A percentile compares a stretch with the other conserved stretches of the same genome.
These are phyloP conservation scores for Ploceus nigricollis DNA, from an alignment of 2,113 vertebrate genomes.

Conservation along the genomic window DNA sequence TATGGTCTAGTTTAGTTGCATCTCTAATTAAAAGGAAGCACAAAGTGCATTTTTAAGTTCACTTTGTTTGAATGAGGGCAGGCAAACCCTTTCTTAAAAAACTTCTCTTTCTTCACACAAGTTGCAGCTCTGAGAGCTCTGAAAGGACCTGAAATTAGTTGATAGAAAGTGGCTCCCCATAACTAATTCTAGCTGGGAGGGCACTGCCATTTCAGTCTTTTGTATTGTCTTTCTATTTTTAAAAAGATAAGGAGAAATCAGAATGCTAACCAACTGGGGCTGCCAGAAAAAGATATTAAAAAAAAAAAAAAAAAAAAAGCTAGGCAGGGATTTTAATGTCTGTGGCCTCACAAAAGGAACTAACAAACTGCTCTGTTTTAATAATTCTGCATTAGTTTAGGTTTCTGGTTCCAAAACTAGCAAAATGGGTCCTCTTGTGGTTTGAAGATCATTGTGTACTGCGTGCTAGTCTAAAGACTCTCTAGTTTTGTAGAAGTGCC, in stretches of 20 bases:
- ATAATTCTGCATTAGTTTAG: not conserved
- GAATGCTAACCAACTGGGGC: not conserved
- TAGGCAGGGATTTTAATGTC: not conserved
- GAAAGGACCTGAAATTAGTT: constrained; percentile 64
- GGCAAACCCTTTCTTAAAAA: not conserved
- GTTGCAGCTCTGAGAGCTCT: not conserved
- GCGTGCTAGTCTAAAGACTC: not conserved
- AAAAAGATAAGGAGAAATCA: constrained; percentile 70
- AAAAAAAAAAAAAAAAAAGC: not conserved
- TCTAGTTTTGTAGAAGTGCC: not conserved
- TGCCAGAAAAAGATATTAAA: not conserved
- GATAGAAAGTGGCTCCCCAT: constrained; percentile 57
- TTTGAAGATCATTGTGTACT: not conserved
- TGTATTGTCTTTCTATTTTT: constrained; percentile 32
- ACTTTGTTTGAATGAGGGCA: constrained; percentile 42
- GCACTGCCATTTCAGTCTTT: constrained; percentile 63
- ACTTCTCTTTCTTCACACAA: not conserved
- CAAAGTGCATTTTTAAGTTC: constrained; percentile 31
- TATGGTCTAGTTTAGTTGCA: not conserved
- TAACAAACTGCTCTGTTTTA: not conserved
- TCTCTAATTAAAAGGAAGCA: constrained; percentile 54
- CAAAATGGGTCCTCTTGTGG: not conserved
- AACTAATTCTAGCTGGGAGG: constrained; percentile 73
- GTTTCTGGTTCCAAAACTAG: not conserved
- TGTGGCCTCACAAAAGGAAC: not conserved